A percentile compares a stretch with the other conserved stretches of the same genome.
Conservation (phyloP, 2,113 vertebrate species). For the Ptilorrhoa leucosticta region DNA sequence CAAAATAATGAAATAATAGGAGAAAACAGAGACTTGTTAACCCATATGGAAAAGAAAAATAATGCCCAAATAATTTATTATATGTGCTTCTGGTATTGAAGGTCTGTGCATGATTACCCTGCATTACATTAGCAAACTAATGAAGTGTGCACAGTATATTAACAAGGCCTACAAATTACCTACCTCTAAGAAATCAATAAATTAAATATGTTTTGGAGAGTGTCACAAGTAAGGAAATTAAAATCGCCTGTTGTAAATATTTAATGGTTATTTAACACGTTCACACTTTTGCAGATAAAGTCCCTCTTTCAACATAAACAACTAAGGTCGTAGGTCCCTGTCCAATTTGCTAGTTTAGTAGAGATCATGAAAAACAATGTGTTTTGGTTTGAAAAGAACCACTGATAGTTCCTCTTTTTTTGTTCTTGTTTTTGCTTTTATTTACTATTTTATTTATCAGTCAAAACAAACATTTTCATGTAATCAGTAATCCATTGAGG, state of each 20-base stretch:
- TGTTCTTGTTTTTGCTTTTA: neutral
- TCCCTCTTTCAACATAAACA: neutral
- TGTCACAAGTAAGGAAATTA: slow-evolving; percentile 32
- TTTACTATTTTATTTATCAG: neutral
- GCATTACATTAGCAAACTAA: slow-evolving; percentile 37
- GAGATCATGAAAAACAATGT: neutral
- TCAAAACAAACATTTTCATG: neutral
- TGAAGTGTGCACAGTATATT: slow-evolving; percentile 28
- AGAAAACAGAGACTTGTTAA: slow-evolving; percentile 64
- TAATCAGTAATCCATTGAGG: neutral
- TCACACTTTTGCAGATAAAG: slow-evolving; percentile 31
- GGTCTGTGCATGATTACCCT: slow-evolving; percentile 26
- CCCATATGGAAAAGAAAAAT: slow-evolving; percentile 62
- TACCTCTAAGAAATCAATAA: slow-evolving; percentile 46
- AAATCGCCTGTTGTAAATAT: slow-evolving; percentile 24
- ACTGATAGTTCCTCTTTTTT: neutral
- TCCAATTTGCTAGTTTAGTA: neutral
- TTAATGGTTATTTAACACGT: slow-evolving; percentile 39
- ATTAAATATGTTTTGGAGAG: slow-evolving; percentile 49
- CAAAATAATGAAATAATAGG: slow-evolving; percentile 57
- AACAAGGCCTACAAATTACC: slow-evolving; percentile 51
- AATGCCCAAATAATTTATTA: slow-evolving; percentile 66
- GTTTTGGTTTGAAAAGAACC: neutral
- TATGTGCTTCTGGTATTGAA: slow-evolving; percentile 68
- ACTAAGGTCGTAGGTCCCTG: neutral